phyloP scores from a whole-genome alignment of 2,113 vertebrate species.

The Cranoglanis bouderius region DNA sequence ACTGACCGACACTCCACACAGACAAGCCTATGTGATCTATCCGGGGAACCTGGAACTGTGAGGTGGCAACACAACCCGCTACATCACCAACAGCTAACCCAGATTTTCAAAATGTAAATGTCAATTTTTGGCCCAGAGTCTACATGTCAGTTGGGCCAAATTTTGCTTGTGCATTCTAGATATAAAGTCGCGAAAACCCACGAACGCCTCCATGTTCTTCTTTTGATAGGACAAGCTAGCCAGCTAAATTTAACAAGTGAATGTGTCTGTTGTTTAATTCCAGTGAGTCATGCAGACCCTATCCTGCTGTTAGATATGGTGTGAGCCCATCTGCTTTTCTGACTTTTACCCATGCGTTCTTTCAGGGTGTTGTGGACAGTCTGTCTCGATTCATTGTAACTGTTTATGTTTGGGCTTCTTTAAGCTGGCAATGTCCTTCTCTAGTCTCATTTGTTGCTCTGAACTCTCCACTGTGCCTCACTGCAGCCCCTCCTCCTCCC shows the following conservation, averaged over 20 bases:
- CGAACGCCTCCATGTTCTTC: not conserved
- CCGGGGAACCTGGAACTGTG: not conserved
- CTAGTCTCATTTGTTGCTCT: constrained; percentile 15
- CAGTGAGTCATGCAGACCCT: not conserved
- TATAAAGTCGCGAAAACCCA: not conserved
- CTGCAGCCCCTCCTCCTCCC: constrained; percentile 17
- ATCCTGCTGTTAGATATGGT: not conserved
- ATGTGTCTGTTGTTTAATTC: not conserved
- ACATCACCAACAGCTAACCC: not conserved
- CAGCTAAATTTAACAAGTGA: no score
- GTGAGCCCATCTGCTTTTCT: not conserved
- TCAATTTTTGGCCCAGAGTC: not conserved
- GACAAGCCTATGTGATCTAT: not conserved
- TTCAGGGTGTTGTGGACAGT: not conserved
- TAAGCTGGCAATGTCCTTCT: not conserved
- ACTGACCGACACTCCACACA: not conserved
- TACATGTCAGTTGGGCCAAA: not conserved
- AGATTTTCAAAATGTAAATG: not conserved
- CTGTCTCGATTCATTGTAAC: not conserved
- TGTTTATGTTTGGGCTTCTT: constrained; percentile 1
- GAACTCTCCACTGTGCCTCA: constrained; percentile 8
- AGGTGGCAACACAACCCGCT: not conserved
- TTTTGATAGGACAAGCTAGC: not conserved
- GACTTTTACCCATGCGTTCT: not conserved
- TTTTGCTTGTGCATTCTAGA: not conserved